phyloP scores from a whole-genome alignment of 2,888 invertebrate species.

The Enchytraeus crypticus region DNA sequence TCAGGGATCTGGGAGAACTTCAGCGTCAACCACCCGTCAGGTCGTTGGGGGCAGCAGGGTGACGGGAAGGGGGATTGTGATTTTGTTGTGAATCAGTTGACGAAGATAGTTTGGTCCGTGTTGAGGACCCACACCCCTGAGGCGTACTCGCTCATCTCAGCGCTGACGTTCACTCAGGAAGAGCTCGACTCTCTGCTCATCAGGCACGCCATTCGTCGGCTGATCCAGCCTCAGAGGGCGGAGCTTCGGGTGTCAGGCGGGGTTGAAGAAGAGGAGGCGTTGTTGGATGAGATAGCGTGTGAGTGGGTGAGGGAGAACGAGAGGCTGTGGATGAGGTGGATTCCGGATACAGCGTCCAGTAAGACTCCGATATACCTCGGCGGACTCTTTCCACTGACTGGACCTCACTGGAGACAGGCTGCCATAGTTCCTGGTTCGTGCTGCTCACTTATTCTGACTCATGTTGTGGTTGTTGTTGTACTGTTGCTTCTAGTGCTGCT shows the following conservation, averaged over 20 bases:
- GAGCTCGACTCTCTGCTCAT: constrained; percentile 54
- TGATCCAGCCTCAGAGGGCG: not conserved
- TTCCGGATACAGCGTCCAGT: constrained; percentile 43
- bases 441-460: too few species aligned
- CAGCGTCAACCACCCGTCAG: too few species aligned
- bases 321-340: constrained; percentile 50
- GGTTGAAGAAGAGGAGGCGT: constrained; percentile 30
- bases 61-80: not conserved
- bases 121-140: constrained; percentile 54
- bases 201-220: not conserved
- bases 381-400: constrained; percentile 64
- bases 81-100: constrained; percentile 58
- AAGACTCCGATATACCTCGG: constrained; percentile 56
- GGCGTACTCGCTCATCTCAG: constrained; percentile 41
- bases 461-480: too few species aligned
- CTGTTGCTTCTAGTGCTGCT: too few species aligned
- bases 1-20: too few species aligned
- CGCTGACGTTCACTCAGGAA: constrained; percentile 51
- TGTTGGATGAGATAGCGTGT: too few species aligned
- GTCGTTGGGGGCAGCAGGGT: not conserved
- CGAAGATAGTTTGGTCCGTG: constrained; percentile 54
- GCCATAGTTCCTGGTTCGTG: constrained; percentile 55
- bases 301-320: constrained; percentile 57
- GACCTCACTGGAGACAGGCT: constrained; percentile 57
- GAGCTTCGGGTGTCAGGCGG: constrained; percentile 33